These are phyloP conservation scores for Porites lobata DNA, from an alignment of 92 coral and sea anemone species.

Conservation along the genomic window DNA sequence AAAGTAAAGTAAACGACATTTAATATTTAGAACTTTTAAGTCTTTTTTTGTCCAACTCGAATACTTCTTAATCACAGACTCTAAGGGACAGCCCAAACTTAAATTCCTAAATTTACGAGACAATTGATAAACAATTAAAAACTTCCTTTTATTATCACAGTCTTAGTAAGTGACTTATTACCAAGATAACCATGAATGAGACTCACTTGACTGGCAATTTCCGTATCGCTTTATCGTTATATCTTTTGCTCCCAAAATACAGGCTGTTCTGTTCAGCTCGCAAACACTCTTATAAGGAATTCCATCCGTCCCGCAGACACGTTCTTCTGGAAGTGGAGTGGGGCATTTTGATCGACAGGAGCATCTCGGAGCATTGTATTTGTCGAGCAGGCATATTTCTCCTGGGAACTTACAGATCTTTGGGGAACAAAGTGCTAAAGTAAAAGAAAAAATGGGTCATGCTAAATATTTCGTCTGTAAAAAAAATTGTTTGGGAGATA, in stretches of 20 bases:
- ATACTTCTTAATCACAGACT: too few species aligned
- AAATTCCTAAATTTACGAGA: too few species aligned
- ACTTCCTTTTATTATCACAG: too few species aligned
- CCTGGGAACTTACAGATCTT: conserved; percentile 70
- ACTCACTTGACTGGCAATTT: conserved; percentile 73
- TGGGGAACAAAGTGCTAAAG: conserved; percentile 72
- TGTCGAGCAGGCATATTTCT: conserved; percentile 71
- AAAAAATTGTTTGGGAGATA: background rate
- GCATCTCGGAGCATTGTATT: conserved; percentile 72
- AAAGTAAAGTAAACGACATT: too few species aligned
- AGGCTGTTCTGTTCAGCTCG: conserved; percentile 79
- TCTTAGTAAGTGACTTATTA: background rate
- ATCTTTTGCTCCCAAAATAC: conserved; percentile 72
- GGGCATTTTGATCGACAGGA: conserved; percentile 74
- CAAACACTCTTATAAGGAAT: conserved; percentile 76
- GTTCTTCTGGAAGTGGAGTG: conserved; percentile 29
- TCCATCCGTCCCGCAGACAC: conserved; percentile 84
- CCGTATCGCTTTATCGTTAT: conserved; percentile 65
- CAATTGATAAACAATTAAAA: background rate
- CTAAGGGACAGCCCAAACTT: too few species aligned
- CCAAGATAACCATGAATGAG: background rate
- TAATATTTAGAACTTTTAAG: too few species aligned
- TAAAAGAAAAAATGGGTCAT: background rate
- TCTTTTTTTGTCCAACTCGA: too few species aligned
- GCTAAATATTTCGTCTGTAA: background rate